Percentiles rank a stretch among this genome's conserved stretches.
Evolutionary conservation across 2,888 invertebrate species (phyloP).

Genomic region (Pristionchus maxplancki): DNA sequence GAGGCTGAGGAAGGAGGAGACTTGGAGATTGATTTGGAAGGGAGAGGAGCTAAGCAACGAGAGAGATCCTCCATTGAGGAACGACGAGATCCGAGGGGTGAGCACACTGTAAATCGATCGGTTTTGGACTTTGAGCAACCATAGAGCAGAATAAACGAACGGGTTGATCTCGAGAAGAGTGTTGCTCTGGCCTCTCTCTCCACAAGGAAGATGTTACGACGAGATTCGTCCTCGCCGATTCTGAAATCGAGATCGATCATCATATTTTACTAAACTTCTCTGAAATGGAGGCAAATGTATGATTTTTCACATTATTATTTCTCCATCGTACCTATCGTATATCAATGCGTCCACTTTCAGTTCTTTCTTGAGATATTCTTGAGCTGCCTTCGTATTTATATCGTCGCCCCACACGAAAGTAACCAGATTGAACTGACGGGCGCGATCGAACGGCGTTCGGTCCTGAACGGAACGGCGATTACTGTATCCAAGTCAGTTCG

Average conservation of each 20-base stretch:
- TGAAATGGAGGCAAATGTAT: background rate
- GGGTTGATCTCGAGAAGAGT: conserved; percentile 53
- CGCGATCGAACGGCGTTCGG: conserved; percentile 60
- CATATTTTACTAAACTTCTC: background rate
- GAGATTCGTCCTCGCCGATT: conserved; percentile 73
- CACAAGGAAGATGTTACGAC: conserved; percentile 75
- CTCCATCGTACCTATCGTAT: conserved; percentile 86
- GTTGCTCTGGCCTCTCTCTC: conserved; percentile 67
- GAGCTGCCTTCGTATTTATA: conserved; percentile 88
- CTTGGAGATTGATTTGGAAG: background rate
- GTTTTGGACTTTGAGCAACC: too few relatives aligned
- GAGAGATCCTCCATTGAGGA: conserved; percentile 34
- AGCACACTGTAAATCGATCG: conserved; percentile 22
- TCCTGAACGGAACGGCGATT: conserved; percentile 55
- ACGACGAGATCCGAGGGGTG: conserved; percentile 49
- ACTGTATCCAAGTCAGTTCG: background rate
- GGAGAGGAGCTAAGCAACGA: background rate
- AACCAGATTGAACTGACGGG: conserved; percentile 61
- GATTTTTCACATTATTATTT: background rate
- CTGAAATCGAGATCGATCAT: conserved; percentile 55
- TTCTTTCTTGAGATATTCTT: conserved; percentile 87
- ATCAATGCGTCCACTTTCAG: conserved; percentile 95
- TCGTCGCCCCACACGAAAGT: conserved; percentile 98
- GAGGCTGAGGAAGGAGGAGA: conserved; percentile 45
- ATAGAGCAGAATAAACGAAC: too few relatives aligned